Evolutionary conservation across 2,113 vertebrate species (phyloP).

Genomic region (Oreochromis aureus): DNA sequence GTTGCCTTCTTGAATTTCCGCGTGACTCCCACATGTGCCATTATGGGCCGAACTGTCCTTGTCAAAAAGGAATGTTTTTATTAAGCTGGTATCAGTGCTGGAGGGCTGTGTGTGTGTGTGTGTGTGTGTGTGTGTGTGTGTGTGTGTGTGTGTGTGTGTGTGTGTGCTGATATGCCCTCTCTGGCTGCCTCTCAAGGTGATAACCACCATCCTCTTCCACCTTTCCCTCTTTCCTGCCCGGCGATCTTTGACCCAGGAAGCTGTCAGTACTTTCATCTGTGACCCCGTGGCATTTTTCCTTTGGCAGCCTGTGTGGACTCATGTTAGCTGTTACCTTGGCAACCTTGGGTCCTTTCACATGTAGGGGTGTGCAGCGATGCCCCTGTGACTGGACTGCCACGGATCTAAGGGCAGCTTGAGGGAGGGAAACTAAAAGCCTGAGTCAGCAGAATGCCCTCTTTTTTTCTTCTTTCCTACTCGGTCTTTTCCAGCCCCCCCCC

Average conservation of each 20-base stretch:
- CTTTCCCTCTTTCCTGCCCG: background rate
- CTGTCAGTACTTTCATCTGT: constrained; percentile 1
- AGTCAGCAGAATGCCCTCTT: constrained; percentile 1
- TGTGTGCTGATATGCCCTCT: background rate
- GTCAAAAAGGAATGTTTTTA: constrained; percentile 26
- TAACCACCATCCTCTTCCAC: background rate
- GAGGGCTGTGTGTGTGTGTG: background rate
- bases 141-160: background rate
- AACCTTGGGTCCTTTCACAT: background rate
- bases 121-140: background rate
- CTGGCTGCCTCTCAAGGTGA: background rate
- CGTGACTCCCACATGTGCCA: background rate
- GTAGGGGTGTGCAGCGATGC: background rate
- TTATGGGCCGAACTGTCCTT: background rate
- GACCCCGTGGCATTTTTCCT: background rate
- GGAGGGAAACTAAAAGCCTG: background rate
- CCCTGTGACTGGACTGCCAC: background rate
- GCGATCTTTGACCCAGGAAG: constrained; percentile 25
- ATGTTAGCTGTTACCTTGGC: background rate
- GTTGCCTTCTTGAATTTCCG: background rate
- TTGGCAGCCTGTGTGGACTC: background rate
- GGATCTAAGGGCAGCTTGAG: background rate
- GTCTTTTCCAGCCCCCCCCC: accelerated
- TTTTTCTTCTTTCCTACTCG: background rate
- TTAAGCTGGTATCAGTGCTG: background rate